These are phyloP conservation scores for Cremastinae sp. DNA, from an alignment of 2,888 invertebrate species.

Conservation along the genomic window DNA sequence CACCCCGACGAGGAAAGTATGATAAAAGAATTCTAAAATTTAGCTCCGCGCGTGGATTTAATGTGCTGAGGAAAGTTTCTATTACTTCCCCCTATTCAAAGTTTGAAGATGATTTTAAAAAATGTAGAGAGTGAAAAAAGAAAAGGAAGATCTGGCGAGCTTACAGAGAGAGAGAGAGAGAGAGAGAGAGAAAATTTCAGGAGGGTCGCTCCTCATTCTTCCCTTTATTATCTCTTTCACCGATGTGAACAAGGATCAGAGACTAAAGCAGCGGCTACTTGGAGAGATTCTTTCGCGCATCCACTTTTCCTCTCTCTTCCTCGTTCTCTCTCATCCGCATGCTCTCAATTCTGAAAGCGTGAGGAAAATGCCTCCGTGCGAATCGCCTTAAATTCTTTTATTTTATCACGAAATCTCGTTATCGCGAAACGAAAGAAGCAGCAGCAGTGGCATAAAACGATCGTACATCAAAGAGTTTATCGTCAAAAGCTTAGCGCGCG, in stretches of 20 bases:
- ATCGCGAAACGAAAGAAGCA: slow-evolving; percentile 34
- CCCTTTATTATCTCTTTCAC: no score
- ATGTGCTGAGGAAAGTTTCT: no score
- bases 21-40: neutral
- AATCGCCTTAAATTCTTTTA: slow-evolving; percentile 44
- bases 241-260: no score
- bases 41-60: neutral
- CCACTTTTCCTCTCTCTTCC: neutral
- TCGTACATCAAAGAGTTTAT: slow-evolving; percentile 57
- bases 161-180: no score
- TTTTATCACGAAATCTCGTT: no score
- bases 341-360: slow-evolving; percentile 12
- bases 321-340: slow-evolving; percentile 11
- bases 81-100: no score
- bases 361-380: slow-evolving; percentile 38
- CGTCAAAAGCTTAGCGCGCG: slow-evolving; percentile 40
- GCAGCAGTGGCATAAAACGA: slow-evolving; percentile 47
- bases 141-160: no score
- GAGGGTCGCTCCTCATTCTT: neutral
- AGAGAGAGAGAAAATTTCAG: no score
- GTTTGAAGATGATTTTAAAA: neutral
- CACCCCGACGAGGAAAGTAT: no score
- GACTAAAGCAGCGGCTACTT: no score
- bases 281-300: slow-evolving; percentile 1
- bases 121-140: neutral